Conservation (phyloP, 2,797 vertebrate species). For the Tauraco hartlaubi region DNA sequence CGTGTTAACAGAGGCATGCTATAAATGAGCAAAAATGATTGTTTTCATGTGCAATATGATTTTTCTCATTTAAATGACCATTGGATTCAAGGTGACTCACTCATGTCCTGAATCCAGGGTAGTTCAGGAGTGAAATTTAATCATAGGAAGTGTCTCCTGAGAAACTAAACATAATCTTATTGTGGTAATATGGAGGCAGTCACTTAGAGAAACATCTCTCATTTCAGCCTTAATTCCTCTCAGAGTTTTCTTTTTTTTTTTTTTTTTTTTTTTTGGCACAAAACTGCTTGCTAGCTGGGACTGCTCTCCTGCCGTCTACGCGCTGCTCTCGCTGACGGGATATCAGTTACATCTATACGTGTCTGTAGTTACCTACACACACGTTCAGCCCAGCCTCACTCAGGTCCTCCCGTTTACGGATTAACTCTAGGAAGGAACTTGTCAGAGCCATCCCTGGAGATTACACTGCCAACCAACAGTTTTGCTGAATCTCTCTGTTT, state of each 20-base stretch:
- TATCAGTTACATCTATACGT: not conserved
- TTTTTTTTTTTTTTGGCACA: not conserved
- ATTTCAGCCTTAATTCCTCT: not conserved
- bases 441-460: not conserved
- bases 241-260: not conserved
- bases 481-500: not conserved
- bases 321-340: not conserved
- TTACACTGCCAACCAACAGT: not conserved
- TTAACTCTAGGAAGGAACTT: not conserved
- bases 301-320: not conserved
- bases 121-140: constrained; percentile 34
- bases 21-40: not conserved
- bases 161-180: constrained; percentile 1
- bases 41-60: not conserved
- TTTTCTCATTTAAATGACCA: constrained; percentile 44
- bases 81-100: constrained; percentile 15
- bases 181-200: not conserved
- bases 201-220: not conserved
- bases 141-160: not conserved
- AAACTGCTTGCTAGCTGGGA: not conserved
- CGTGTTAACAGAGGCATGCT: not conserved
- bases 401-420: not conserved
- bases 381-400: not conserved
- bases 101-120: not conserved
- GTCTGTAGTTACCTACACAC: not conserved